Percentiles rank a stretch among this genome's conserved stretches.
Evolutionary conservation across 2,888 invertebrate genomes (phyloP).

Genomic region (Stenotaenia linearis): DNA sequence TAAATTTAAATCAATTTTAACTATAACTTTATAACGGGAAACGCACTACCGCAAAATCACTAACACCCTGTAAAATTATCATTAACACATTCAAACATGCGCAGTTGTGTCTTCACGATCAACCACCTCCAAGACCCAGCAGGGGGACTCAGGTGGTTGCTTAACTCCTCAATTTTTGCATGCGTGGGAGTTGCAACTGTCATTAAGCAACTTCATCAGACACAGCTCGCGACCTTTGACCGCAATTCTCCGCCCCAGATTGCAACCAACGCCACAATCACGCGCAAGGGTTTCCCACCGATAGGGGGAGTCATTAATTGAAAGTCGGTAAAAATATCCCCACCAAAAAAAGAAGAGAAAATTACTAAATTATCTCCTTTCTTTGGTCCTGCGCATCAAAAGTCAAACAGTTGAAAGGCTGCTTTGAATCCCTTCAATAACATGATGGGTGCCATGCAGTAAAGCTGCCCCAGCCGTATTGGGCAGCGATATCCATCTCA

Average conservation of each 20-base stretch:
- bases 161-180: background rate
- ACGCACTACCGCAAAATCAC: too few relatives aligned
- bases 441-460: background rate
- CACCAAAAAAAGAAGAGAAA: background rate
- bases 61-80: too few relatives aligned
- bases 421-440: background rate
- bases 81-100: too few relatives aligned
- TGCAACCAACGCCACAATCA: conserved; percentile 11
- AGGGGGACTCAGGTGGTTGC: background rate
- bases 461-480: background rate
- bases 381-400: background rate
- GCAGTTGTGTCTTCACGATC: too few relatives aligned
- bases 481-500: background rate
- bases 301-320: background rate
- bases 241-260: conserved; percentile 15
- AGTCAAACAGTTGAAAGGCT: conserved; percentile 12
- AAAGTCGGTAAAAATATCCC: background rate
- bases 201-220: conserved; percentile 19
- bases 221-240: conserved; percentile 9
- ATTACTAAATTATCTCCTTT: background rate
- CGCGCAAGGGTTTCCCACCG: conserved; percentile 15
- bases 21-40: too few relatives aligned
- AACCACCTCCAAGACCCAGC: too few relatives aligned
- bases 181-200: background rate
- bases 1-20: too few relatives aligned